phyloP scores from a whole-genome alignment of 2,797 vertebrate genomes.

The Phrynocephalus vlangalii region DNA sequence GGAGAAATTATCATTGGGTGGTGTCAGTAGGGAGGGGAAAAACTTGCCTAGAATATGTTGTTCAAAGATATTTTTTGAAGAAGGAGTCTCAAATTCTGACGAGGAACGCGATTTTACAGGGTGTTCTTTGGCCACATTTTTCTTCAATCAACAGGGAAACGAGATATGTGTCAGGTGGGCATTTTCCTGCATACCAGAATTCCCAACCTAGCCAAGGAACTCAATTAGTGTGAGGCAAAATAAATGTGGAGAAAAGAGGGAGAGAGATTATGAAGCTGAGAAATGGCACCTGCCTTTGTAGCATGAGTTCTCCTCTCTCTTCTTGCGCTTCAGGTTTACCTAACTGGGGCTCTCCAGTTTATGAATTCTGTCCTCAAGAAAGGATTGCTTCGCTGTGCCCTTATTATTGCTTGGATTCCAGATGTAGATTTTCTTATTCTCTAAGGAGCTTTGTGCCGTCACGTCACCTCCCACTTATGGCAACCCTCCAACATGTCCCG shows the following conservation, averaged over 20 bases:
- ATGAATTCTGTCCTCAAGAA: neutral
- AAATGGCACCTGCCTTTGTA: neutral
- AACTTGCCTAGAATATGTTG: neutral
- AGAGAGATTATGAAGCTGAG: neutral
- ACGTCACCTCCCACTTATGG: too few species aligned
- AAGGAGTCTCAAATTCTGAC: constrained; percentile 4
- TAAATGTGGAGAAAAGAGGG: neutral
- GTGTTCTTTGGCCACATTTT: constrained; percentile 34
- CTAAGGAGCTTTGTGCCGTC: neutral
- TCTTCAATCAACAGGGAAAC: constrained; percentile 45
- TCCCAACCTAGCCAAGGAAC: constrained; percentile 15
- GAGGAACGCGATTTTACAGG: constrained; percentile 16
- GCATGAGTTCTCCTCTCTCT: neutral
- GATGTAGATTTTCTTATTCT: neutral
- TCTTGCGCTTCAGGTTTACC: neutral
- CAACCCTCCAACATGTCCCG: too few species aligned
- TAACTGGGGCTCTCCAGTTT: neutral
- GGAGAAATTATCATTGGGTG: neutral
- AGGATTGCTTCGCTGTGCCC: neutral
- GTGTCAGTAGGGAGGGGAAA: neutral
- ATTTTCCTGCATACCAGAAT: neutral
- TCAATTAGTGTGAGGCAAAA: constrained; percentile 36
- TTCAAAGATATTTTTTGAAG: constrained; percentile 33
- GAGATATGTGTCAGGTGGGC: constrained; percentile 8
- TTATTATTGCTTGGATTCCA: neutral